phyloP scores from a whole-genome alignment of 92 coral and sea anemone genomes.

The Diadumene lineata region DNA sequence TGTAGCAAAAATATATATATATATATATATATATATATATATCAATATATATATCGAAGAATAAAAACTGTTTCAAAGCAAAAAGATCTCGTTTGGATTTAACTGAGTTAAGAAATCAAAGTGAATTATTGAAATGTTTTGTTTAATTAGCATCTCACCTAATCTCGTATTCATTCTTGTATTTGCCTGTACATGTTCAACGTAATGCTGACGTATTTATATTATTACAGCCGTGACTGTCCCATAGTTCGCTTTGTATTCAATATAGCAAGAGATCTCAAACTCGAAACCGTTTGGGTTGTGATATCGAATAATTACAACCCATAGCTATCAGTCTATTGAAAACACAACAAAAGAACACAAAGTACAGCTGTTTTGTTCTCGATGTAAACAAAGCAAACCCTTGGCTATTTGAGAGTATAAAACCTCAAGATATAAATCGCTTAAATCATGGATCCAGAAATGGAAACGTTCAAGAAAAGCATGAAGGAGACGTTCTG shows the following conservation, averaged over 20 bases:
- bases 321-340: neutral
- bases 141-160: neutral
- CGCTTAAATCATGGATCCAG: constrained; percentile 18
- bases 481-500: constrained; percentile 18
- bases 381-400: neutral
- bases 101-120: too few species aligned
- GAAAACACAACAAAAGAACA: neutral
- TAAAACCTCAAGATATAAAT: neutral
- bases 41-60: too few species aligned
- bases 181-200: neutral
- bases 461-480: constrained; percentile 8
- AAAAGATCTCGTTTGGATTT: too few species aligned
- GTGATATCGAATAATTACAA: neutral
- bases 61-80: too few species aligned
- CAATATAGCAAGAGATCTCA: too few species aligned
- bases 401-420: neutral
- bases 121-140: too few species aligned
- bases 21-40: too few species aligned
- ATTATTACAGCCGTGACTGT: neutral
- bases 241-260: too few species aligned
- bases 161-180: neutral
- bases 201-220: neutral
- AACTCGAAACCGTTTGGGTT: neutral
- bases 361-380: neutral
- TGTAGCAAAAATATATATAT: too few species aligned